Evolutionary conservation across 2,113 vertebrate genomes (phyloP).

Genomic region (Jaculus jaculus): DNA sequence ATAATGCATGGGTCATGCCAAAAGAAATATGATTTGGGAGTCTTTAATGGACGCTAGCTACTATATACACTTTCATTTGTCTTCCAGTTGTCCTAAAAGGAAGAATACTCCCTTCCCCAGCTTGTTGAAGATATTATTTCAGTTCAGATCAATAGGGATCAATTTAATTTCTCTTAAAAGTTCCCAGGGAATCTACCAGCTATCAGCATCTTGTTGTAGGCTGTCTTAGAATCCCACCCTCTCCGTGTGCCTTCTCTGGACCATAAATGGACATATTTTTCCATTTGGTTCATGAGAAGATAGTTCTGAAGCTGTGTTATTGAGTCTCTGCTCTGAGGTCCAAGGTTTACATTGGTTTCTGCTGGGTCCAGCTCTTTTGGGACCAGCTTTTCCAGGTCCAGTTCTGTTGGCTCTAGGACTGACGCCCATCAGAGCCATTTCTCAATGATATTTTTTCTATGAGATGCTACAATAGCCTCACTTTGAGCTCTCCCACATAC

Average conservation of each 20-base stretch:
- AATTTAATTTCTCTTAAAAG: not conserved
- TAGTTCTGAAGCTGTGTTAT: not conserved
- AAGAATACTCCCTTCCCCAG: not conserved
- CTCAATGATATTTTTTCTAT: not conserved
- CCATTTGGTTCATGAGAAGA: not conserved
- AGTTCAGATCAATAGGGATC: not conserved
- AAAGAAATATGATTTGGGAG: not conserved
- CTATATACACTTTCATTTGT: not conserved
- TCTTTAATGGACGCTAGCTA: not conserved
- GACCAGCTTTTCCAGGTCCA: not conserved
- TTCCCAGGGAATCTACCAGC: not conserved
- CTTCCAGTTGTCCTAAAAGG: not conserved
- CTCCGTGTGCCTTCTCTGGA: too few relatives aligned
- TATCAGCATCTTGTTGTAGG: not conserved
- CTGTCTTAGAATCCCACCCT: not conserved
- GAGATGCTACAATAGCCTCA: not conserved
- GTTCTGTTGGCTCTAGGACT: not conserved
- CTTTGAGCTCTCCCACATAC: not conserved
- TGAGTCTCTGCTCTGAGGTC: not conserved
- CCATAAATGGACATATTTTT: not conserved
- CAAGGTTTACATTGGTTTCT: not conserved
- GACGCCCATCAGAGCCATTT: not conserved
- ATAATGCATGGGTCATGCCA: not conserved
- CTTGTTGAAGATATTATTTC: constrained; percentile 40
- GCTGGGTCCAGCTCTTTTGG: not conserved